These are phyloP conservation scores for Capreolus pygargus DNA, from an alignment of 2,113 vertebrate species.

Conservation along the genomic window DNA sequence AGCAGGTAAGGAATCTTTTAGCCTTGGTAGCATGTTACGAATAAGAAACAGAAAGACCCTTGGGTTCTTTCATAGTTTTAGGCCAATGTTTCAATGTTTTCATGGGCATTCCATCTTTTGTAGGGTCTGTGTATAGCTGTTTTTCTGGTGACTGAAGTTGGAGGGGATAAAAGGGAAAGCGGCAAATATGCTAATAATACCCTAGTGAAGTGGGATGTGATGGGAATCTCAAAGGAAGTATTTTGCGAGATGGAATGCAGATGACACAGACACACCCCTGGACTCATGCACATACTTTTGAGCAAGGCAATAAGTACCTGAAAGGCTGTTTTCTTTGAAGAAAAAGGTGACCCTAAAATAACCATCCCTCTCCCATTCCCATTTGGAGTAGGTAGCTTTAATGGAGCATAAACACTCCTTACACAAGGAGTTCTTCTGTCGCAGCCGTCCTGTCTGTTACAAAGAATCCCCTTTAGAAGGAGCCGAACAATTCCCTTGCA, in stretches of 20 bases:
- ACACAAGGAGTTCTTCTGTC: not conserved
- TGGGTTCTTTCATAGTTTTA: not conserved
- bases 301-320: not conserved
- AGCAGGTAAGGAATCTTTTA: conserved; percentile 81
- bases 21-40: not conserved
- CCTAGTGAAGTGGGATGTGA: not conserved
- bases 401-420: conserved; percentile 15
- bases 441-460: not conserved
- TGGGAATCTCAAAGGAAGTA: not conserved
- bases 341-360: not conserved
- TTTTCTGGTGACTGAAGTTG: conserved; percentile 3
- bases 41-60: not conserved
- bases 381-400: not conserved
- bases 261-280: not conserved
- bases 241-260: not conserved
- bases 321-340: not conserved
- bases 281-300: not conserved
- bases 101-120: not conserved
- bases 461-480: conserved; percentile 13
- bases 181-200: not conserved
- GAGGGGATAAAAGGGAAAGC: not conserved
- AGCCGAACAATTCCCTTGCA: not conserved
- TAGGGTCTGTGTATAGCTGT: not conserved
- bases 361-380: not conserved
- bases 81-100: not conserved